phyloP scores from a whole-genome alignment of 2,888 invertebrate genomes.

The Holacanthella duospinosa region DNA sequence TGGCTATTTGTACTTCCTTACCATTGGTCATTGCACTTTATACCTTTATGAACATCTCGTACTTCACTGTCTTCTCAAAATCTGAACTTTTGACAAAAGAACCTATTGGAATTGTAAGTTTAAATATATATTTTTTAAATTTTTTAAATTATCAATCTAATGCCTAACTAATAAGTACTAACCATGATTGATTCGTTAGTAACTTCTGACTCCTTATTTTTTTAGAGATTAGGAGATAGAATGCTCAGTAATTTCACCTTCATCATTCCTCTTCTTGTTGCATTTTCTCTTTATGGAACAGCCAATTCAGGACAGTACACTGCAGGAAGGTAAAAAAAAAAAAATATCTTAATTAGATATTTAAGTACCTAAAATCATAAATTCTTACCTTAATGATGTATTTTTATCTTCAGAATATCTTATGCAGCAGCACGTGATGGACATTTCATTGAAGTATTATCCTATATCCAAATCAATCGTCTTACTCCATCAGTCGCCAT shows the following conservation, averaged over 20 bases:
- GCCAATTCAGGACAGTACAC: constrained; percentile 57
- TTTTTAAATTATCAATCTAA: too few species aligned
- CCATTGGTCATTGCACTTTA: constrained; percentile 89
- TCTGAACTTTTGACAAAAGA: constrained; percentile 81
- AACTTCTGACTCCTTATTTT: neutral
- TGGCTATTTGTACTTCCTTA: constrained; percentile 82
- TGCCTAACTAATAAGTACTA: too few species aligned
- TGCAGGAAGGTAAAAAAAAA: constrained; percentile 26
- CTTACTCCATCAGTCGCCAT: constrained; percentile 20
- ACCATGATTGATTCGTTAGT: too few species aligned
- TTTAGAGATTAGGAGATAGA: constrained; percentile 29
- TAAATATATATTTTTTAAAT: neutral
- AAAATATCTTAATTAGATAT: neutral
- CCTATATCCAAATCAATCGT: constrained; percentile 14
- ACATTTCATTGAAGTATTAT: constrained; percentile 16
- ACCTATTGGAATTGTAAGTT: constrained; percentile 77
- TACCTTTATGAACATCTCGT: constrained; percentile 84
- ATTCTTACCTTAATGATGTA: neutral
- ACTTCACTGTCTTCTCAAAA: constrained; percentile 88
- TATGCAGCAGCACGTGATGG: constrained; percentile 21
- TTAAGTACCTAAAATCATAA: neutral
- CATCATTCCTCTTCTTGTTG: constrained; percentile 81
- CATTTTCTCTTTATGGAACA: constrained; percentile 79
- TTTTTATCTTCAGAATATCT: too few species aligned
- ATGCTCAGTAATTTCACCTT: constrained; percentile 76